A percentile compares a stretch with the other conserved stretches of the same genome.
Evolutionary conservation across 2,888 invertebrate species (phyloP).

Genomic region (Leucophenga montana): DNA sequence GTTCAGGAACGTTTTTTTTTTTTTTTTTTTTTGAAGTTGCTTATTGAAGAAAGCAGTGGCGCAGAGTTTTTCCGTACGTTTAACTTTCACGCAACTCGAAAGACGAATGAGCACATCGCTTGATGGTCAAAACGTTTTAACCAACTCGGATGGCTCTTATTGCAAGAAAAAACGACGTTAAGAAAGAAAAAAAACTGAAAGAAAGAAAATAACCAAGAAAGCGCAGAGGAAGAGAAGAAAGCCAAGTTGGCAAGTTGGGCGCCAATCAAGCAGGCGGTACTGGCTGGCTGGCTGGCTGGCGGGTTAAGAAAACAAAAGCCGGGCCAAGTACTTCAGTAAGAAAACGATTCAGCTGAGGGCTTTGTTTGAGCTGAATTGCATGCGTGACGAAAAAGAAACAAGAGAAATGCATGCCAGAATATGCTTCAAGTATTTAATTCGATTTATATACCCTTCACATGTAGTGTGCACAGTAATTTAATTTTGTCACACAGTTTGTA

Average conservation of each 20-base stretch:
- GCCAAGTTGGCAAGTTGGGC: conserved; percentile 43
- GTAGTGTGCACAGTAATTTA: too few species aligned
- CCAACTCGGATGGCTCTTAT: conserved; percentile 44
- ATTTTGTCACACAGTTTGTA: too few species aligned
- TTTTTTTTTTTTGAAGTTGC: conserved; percentile 38
- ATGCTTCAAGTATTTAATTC: too few species aligned
- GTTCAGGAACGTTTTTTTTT: conserved; percentile 41
- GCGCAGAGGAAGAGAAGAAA: conserved; percentile 38
- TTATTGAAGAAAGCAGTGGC: conserved; percentile 17
- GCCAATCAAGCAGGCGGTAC: conserved; percentile 10
- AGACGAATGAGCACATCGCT: conserved; percentile 70
- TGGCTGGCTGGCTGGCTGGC: neutral
- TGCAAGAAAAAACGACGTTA: conserved; percentile 25
- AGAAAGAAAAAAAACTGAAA: conserved; percentile 45
- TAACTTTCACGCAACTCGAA: conserved; percentile 73
- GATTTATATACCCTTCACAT: too few species aligned
- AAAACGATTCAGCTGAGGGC: neutral
- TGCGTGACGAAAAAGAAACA: conserved; percentile 13
- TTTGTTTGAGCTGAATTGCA: conserved; percentile 20
- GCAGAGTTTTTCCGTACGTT: conserved; percentile 47
- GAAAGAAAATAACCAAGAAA: conserved; percentile 36
- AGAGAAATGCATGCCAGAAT: conserved; percentile 18
- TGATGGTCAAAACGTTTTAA: conserved; percentile 66
- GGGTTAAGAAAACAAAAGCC: conserved; percentile 12
- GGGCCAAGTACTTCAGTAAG: neutral